Base-by-base conservation (phyloP, 2,888 invertebrate genomes). In the Adelphocoris suturalis region DNA sequence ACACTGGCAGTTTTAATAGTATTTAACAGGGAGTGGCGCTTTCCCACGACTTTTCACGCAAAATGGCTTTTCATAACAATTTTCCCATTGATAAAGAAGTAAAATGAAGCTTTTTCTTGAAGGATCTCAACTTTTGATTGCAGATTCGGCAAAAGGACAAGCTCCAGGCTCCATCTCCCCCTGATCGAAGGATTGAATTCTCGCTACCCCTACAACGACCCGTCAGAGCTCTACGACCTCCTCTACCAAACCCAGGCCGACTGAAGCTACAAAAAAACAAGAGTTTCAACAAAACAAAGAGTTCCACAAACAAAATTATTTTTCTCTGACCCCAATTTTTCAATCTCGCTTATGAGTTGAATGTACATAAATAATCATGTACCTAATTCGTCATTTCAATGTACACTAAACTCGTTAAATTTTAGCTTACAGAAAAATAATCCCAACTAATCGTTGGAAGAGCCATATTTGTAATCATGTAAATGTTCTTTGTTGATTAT, bases 61-160 rank as follows among this genome's bases (percentile, higher is more conserved):
- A n/a, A n/a, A n/a, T n/a, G n/a, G n/a, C n/a, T n/a, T n/a, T n/a
- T n/a, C n/a, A n/a, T n/a, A n/a, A n/a, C 7, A 7, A 37, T 37
- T 37, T 2, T 37, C 7, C 37, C 37, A 37, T 37, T 37, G 7
- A 2, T 37, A 37, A 37, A 4, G 3, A 37, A 7, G 2, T 37
- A 37, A 37, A n/a, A n/a, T n/a, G 37, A 7, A 37, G 7, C 2
- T 7, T 37, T 2, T 37, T 2, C 37, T 37, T 37, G 37, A 37
- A 4, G 37, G 37, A 37, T 37, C 37, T 5, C 16, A 78, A 37
- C 4, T 47, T 19, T 85, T 61, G 19, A 28, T 86, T 91, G 12
- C 84, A 91, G 91, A 86, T 91, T 91, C 61, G 91, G 91, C 13
- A 91, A 91, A 87, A 84, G 91, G 86, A 91, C 91, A 27, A 37